Percentiles rank a stretch among this genome's conserved stretches.
phyloP scores from a whole-genome alignment of 2,797 vertebrate genomes.

The Diplodus puntazzo region DNA sequence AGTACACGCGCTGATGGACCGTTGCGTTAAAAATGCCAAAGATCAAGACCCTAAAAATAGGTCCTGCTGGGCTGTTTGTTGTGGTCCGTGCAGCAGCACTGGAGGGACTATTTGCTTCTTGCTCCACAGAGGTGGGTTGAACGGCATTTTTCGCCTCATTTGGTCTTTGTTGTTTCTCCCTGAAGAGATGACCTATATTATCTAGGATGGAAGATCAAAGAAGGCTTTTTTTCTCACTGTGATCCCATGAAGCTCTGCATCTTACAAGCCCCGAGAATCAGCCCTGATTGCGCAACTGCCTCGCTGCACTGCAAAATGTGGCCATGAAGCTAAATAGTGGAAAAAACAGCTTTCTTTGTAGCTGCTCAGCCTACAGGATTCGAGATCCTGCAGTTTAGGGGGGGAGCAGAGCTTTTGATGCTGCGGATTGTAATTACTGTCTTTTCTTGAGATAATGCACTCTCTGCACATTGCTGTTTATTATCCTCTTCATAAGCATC shows the following conservation, averaged over 20 bases:
- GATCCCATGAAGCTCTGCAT: conserved; percentile 71
- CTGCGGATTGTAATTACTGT: conserved; percentile 44
- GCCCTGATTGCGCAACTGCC: conserved; percentile 64
- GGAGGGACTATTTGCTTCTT: conserved; percentile 60
- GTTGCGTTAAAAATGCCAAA: conserved; percentile 59
- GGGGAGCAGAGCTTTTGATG: conserved; percentile 58
- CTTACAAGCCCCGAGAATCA: conserved; percentile 63
- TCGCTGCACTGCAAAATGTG: conserved; percentile 61
- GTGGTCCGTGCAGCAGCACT: conserved; percentile 31
- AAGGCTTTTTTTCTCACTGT: conserved; percentile 56
- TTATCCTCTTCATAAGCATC: conserved; percentile 34
- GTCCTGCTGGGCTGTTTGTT: conserved; percentile 18
- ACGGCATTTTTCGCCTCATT: conserved; percentile 75
- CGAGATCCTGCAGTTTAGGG: conserved; percentile 66
- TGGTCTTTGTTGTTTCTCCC: conserved; percentile 82
- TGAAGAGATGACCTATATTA: conserved; percentile 86
- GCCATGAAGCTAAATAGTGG: conserved; percentile 55
- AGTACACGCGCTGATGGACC: conserved; percentile 28
- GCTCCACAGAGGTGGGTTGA: conserved; percentile 69
- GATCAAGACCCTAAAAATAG: conserved; percentile 59
- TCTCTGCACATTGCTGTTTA: conserved; percentile 36
- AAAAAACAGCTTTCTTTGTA: conserved; percentile 60
- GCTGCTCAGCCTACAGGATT: conserved; percentile 62
- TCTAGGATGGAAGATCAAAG: conserved; percentile 83
- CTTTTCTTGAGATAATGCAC: conserved; percentile 49